phyloP scores from a whole-genome alignment of 1,140 invertebrate genomes.

The Papilio polytes region DNA sequence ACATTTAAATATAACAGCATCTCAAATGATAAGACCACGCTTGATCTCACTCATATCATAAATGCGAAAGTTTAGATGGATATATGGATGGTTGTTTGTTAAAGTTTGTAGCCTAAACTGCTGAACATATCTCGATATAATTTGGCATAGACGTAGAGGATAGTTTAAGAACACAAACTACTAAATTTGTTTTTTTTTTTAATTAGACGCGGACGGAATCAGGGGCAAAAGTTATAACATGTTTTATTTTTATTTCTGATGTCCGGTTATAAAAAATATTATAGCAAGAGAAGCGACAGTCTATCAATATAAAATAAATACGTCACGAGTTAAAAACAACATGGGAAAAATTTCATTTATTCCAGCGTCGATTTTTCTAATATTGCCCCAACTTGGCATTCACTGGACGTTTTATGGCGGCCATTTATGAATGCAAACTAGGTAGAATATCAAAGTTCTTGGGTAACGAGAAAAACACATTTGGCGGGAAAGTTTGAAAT shows the following conservation, averaged over 20 bases:
- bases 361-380: slow-evolving; percentile 48
- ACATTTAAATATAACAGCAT: too few species aligned
- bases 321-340: slow-evolving; percentile 3
- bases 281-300: not conserved
- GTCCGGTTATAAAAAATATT: not conserved
- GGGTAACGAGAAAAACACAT: slow-evolving; percentile 66
- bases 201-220: too few species aligned
- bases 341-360: not conserved
- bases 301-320: not conserved
- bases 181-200: too few species aligned
- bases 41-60: too few species aligned
- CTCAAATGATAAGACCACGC: too few species aligned
- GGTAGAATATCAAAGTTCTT: slow-evolving; percentile 63
- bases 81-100: too few species aligned
- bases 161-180: too few species aligned
- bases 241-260: not conserved
- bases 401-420: slow-evolving; percentile 50
- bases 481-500: slow-evolving; percentile 54
- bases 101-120: too few species aligned
- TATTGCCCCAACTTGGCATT: slow-evolving; percentile 53
- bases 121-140: too few species aligned
- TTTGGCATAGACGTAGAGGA: too few species aligned
- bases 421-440: slow-evolving; percentile 64
- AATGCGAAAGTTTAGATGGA: too few species aligned
- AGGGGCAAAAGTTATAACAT: too few species aligned